Evolutionary conservation across 2,113 vertebrate genomes (phyloP).

Genomic region (Indicator maculatus): DNA sequence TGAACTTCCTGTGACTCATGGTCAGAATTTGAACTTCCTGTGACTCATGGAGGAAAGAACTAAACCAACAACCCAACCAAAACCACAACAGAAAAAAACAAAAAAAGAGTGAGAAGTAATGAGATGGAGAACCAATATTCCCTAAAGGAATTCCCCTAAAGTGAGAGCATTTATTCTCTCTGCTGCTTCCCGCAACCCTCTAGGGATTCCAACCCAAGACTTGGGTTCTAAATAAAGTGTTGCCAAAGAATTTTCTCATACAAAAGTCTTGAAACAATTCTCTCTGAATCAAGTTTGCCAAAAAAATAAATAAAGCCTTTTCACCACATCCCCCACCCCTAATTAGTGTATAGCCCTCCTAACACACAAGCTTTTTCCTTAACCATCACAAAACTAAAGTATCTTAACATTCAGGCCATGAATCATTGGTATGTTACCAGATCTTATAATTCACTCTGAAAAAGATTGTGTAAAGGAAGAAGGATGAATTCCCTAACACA

Average conservation of each 20-base stretch:
- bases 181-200: background rate
- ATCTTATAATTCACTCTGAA: background rate
- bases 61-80: background rate
- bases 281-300: background rate
- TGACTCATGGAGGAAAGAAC: background rate
- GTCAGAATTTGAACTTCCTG: background rate
- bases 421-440: background rate
- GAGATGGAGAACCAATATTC: background rate
- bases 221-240: background rate
- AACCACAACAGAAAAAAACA: rapidly evolving
- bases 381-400: background rate
- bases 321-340: background rate
- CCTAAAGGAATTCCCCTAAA: background rate
- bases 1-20: background rate
- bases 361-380: background rate
- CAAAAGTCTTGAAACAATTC: slow-evolving; percentile 8
- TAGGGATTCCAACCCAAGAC: background rate
- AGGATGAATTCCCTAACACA: background rate
- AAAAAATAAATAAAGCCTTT: background rate
- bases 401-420: background rate
- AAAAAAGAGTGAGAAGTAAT: too few relatives aligned
- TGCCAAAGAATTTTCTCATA: slow-evolving; percentile 13
- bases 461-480: background rate
- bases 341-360: background rate
- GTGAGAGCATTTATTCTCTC: background rate